Conservation (phyloP, 2,113 vertebrate genomes). For the Tichodroma muraria region DNA sequence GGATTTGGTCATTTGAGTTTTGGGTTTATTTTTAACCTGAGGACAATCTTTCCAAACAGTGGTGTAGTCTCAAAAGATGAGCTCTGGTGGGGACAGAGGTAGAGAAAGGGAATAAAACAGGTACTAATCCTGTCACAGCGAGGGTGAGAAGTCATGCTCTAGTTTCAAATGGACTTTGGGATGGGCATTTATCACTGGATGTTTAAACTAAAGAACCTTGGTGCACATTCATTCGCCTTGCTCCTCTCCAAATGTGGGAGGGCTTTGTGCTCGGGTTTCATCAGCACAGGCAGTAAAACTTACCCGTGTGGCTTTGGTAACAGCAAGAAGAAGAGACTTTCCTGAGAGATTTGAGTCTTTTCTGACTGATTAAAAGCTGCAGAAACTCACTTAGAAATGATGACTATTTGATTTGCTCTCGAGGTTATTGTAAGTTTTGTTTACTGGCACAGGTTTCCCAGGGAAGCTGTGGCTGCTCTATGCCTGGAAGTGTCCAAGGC, state of each 20-base stretch:
- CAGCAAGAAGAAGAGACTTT: neutral
- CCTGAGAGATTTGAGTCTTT: neutral
- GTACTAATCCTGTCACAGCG: fast-evolving
- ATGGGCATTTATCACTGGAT: neutral
- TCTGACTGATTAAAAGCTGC: neutral
- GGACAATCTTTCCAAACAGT: neutral
- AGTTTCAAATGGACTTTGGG: neutral
- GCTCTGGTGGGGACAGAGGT: neutral
- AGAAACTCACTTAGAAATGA: neutral
- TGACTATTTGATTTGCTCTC: neutral
- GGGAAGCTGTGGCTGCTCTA: neutral
- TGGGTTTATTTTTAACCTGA: neutral
- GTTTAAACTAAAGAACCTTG: neutral
- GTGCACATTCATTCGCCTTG: fast-evolving
- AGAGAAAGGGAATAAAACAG: neutral
- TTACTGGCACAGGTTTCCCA: neutral
- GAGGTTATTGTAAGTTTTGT: neutral
- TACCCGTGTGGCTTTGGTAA: neutral
- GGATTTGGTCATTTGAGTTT: neutral
- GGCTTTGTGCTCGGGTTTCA: neutral
- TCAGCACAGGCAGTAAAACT: neutral
- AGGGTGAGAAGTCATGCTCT: neutral
- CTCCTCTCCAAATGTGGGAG: neutral
- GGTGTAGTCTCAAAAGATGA: neutral
- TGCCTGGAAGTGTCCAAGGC: neutral